phyloP scores from a whole-genome alignment of 1,140 invertebrate species.

The Tetramorium parvispinum region DNA sequence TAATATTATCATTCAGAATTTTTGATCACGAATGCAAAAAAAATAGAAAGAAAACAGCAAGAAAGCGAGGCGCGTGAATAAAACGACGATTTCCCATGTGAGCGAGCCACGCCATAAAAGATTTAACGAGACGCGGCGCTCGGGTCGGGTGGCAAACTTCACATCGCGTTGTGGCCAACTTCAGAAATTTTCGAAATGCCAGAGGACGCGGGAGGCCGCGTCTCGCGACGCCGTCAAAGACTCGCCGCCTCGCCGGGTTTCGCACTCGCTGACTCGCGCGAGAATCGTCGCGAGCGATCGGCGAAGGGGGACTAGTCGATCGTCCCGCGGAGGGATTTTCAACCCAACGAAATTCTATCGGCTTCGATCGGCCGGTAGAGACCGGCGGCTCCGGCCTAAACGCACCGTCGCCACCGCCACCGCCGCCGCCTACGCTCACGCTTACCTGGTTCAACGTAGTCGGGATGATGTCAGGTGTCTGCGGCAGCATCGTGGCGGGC shows the following conservation, averaged over 20 bases:
- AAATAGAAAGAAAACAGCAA: too few relatives aligned
- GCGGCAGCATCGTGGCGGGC: slow-evolving; percentile 78
- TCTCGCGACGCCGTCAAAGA: too few relatives aligned
- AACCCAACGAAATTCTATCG: slow-evolving; percentile 9
- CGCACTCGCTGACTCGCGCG: too few relatives aligned
- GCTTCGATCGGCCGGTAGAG: neutral
- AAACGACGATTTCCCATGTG: too few relatives aligned
- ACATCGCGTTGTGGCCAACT: too few relatives aligned
- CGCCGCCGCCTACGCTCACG: neutral
- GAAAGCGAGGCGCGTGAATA: too few relatives aligned
- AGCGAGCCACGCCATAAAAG: too few relatives aligned
- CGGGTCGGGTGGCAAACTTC: too few relatives aligned
- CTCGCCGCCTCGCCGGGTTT: too few relatives aligned
- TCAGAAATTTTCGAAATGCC: too few relatives aligned
- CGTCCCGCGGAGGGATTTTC: neutral
- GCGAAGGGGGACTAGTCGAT: neutral
- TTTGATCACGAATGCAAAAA: neutral
- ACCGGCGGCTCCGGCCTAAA: neutral
- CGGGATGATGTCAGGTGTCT: slow-evolving; percentile 82
- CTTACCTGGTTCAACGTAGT: slow-evolving; percentile 80
- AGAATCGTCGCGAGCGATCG: neutral
- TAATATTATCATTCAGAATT: neutral
- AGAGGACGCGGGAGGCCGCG: too few relatives aligned
- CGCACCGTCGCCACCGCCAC: neutral
- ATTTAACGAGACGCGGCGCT: too few relatives aligned